phyloP scores from a whole-genome alignment of 1,140 invertebrate species.

The Ceratina japonica region DNA sequence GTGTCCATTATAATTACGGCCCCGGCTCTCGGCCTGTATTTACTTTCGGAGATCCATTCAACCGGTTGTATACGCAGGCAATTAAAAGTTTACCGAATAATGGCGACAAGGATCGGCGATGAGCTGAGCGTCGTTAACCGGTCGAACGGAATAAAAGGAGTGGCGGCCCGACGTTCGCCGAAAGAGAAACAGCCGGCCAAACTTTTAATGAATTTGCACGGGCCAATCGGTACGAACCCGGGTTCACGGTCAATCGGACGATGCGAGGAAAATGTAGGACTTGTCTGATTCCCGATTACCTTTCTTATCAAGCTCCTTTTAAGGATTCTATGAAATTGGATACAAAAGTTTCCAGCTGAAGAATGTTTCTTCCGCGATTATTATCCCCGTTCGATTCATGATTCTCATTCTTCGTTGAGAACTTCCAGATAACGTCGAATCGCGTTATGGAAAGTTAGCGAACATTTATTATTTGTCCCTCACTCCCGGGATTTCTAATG shows the following conservation, averaged over 20 bases:
- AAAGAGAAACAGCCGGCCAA: too few species aligned
- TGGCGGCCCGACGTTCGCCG: too few species aligned
- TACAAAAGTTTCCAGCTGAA: slow-evolving; percentile 5
- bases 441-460: background rate
- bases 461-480: slow-evolving; percentile 9
- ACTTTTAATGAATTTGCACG: slow-evolving; percentile 62
- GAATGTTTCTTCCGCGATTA: slow-evolving; percentile 19
- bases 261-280: too few species aligned
- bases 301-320: slow-evolving; percentile 16
- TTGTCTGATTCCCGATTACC: slow-evolving; percentile 1
- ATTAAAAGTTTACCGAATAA: too few species aligned
- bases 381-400: background rate
- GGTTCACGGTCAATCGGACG: slow-evolving; percentile 1
- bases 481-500: background rate
- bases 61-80: too few species aligned
- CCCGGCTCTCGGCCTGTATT: too few species aligned
- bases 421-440: background rate
- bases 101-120: too few species aligned
- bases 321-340: slow-evolving; percentile 1
- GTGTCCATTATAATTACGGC: too few species aligned
- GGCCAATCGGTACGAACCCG: slow-evolving; percentile 22
- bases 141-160: too few species aligned
- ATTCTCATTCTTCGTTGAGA: background rate
- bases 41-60: too few species aligned
- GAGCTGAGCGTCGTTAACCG: too few species aligned